These are phyloP conservation scores for Geodia barretti DNA, from an alignment of 37 sponge, comb jelly and placozoan genomes.

Conservation along the genomic window DNA sequence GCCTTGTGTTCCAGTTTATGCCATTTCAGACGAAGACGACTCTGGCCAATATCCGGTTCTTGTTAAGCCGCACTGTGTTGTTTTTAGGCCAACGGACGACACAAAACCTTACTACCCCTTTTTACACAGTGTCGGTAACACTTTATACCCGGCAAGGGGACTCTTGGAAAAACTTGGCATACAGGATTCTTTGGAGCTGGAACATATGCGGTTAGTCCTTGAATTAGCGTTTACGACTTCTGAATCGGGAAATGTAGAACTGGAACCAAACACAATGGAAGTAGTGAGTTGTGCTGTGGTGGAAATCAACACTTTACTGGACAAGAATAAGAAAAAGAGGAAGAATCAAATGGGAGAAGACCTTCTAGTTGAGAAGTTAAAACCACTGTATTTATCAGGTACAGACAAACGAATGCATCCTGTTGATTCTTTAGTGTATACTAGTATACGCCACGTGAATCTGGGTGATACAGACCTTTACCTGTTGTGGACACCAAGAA, in stretches of 20 bases:
- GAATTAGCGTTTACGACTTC: constrained; percentile 12
- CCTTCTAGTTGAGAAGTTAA: background rate
- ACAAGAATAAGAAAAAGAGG: background rate
- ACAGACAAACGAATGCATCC: background rate
- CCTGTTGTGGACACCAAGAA: background rate
- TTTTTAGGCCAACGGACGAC: background rate
- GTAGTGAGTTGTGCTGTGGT: background rate
- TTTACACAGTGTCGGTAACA: constrained; percentile 9
- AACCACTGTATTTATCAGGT: background rate
- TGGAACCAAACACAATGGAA: background rate
- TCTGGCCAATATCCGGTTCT: constrained; percentile 23
- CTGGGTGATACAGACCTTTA: background rate
- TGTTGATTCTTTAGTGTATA: background rate
- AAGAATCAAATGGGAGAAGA: background rate
- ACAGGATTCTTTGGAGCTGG: background rate
- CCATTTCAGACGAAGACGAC: background rate
- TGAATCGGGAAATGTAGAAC: background rate
- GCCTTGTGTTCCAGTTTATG: constrained; percentile 45
- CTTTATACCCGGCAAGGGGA: background rate
- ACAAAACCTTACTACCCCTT: constrained; percentile 32
- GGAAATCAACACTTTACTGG: background rate
- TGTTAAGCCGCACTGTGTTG: constrained; percentile 39
- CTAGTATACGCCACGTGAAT: background rate
- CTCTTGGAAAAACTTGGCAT: constrained; percentile 35
- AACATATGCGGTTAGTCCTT: constrained; percentile 37